Conservation (phyloP, 2,888 invertebrate species). For the Quadriops clusia region DNA sequence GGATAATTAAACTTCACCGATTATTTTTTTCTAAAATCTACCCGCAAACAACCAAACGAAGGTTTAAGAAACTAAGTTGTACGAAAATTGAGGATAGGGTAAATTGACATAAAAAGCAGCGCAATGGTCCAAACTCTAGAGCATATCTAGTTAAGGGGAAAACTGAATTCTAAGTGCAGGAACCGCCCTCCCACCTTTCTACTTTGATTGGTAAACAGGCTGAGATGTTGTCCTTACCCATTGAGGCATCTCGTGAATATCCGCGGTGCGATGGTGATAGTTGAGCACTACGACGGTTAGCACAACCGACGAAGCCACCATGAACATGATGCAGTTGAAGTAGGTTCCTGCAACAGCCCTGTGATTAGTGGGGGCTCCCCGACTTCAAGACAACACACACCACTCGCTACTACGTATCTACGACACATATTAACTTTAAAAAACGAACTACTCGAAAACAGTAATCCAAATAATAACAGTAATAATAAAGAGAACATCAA, state of each 20-base stretch:
- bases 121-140: constrained; percentile 3
- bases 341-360: constrained; percentile 61
- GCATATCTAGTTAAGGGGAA: too few relatives aligned
- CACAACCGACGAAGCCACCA: constrained; percentile 97
- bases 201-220: too few relatives aligned
- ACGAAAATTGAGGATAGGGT: too few relatives aligned
- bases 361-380: constrained; percentile 16
- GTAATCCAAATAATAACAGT: constrained; percentile 8
- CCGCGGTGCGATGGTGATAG: constrained; percentile 93
- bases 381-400: constrained; percentile 11
- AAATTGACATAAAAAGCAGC: too few relatives aligned
- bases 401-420: constrained; percentile 13
- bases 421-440: constrained; percentile 5
- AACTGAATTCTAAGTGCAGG: too few relatives aligned
- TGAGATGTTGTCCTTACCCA: constrained; percentile 62
- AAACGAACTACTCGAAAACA: constrained; percentile 5
- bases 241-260: constrained; percentile 92
- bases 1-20: too few relatives aligned
- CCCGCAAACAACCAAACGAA: too few relatives aligned
- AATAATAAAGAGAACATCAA: constrained; percentile 11
- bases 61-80: too few relatives aligned
- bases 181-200: too few relatives aligned
- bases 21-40: too few relatives aligned
- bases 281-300: constrained; percentile 93
- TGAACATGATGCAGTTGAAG: constrained; percentile 99